These are phyloP conservation scores for Aptenodytes forsteri DNA, from an alignment of 2,113 vertebrate genomes.

Conservation along the genomic window DNA sequence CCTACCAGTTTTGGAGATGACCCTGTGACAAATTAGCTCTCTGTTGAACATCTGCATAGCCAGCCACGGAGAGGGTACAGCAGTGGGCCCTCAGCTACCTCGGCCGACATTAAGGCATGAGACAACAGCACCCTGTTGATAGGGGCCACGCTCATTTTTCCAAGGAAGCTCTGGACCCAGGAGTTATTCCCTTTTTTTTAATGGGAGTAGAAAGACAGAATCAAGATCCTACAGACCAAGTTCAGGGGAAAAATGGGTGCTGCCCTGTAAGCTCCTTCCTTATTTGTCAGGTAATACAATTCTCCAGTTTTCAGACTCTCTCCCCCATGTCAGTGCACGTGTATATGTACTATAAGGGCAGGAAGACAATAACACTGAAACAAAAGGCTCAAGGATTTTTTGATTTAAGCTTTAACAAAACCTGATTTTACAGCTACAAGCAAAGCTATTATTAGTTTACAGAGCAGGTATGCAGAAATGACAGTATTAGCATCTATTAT, in stretches of 20 bases:
- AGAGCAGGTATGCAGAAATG: neutral
- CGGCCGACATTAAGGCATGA: neutral
- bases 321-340: neutral
- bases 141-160: accelerated
- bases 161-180: neutral
- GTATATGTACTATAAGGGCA: neutral
- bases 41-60: neutral
- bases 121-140: neutral
- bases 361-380: neutral
- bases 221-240: neutral
- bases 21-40: neutral
- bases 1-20: neutral
- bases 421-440: neutral
- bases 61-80: neutral
- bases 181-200: neutral
- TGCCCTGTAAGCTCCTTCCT: neutral
- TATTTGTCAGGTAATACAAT: neutral
- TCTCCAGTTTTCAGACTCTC: neutral
- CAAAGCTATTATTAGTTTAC: neutral
- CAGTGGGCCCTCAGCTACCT: neutral
- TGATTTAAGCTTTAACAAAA: neutral
- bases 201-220: neutral
- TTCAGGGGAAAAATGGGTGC: neutral
- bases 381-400: neutral
- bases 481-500: neutral